Base-by-base conservation (phyloP, 1,140 invertebrate species). In the Lasioglossum albipes region DNA sequence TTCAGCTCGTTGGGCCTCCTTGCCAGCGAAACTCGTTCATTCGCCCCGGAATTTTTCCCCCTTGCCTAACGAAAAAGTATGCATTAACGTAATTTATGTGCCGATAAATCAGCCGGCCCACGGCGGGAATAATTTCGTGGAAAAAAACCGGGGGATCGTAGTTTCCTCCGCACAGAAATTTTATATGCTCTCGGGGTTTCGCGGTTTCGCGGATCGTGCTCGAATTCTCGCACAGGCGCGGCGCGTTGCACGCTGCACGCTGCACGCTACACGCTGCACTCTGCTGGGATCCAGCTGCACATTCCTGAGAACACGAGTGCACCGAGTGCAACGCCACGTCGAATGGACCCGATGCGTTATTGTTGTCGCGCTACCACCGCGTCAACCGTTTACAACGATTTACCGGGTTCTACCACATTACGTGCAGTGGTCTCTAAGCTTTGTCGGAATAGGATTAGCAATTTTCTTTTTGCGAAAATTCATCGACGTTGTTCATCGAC, bases 71-170 rank as follows among this genome's bases (percentile, higher is more conserved):
- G 72, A 82, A 86, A 84, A 84, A 82, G 71, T 79, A 75, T 82
- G 79, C 82, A 82, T 86, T 84, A 84, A 64, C 64, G 79, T 84
- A 84, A 86, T 86, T 86, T 86, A 86, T 78, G 80, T n/a, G 59
- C 22, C 79, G 42, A 84, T 86, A 86, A 86, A 86, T 86, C 83
- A 86, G 31, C 67, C 13, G 27, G 36, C 13, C 62, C 75, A 20
- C 62, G 61, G 57, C 70, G 71, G 62, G 75, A 78, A 84, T 83
- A 85, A 84, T 85, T 84, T 70, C 68, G 61, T 31, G 68, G 45
- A 20, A 31, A 67, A 77, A 71, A 74, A 71, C 10, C 18, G 41
- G 71, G 70, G 52, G 71, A 75, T 78, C 80, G 52, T 78, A 73
- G 70, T 65, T 79, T 74, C 45, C 69, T 20, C 64, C 74, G 45